A percentile compares a stretch with the other conserved stretches of the same genome.
Conservation (phyloP, 2,888 invertebrate species). For the Drosophila meridionalis region DNA sequence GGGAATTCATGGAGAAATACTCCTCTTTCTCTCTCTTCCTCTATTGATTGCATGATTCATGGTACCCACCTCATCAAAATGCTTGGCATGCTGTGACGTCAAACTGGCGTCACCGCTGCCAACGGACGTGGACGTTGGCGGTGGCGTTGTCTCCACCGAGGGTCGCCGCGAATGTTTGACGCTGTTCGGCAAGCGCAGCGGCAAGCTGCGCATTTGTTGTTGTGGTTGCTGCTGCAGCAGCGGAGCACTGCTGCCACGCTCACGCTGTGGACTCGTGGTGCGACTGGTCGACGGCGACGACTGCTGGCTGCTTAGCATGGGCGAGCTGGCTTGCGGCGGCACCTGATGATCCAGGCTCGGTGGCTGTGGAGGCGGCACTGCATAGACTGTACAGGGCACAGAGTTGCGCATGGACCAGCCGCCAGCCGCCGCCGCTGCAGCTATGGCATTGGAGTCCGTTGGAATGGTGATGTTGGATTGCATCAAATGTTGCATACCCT, state of each 20-base stretch:
- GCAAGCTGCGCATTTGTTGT: conserved; percentile 78
- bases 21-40: background rate
- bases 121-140: conserved; percentile 40
- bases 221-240: conserved; percentile 69
- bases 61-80: conserved; percentile 82
- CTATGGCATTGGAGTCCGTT: conserved; percentile 80
- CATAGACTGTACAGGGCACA: conserved; percentile 43
- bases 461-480: conserved; percentile 84
- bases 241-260: conserved; percentile 59
- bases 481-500: conserved; percentile 83
- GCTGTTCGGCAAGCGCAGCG: conserved; percentile 74
- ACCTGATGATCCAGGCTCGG: conserved; percentile 70
- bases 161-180: conserved; percentile 83
- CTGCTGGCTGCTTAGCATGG: conserved; percentile 88
- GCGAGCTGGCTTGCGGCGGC: conserved; percentile 88
- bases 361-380: conserved; percentile 54
- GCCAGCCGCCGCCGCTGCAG: conserved; percentile 41
- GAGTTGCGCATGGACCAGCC: conserved; percentile 78
- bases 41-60: background rate
- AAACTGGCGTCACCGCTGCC: conserved; percentile 71
- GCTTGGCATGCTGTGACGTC: conserved; percentile 76
- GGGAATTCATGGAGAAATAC: background rate
- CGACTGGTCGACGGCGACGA: conserved; percentile 93
- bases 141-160: conserved; percentile 83
- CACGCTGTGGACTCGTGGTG: conserved; percentile 88